Evolutionary conservation across 2,113 vertebrate genomes (phyloP).

Genomic region (Dunckerocampus dactyliophorus): DNA sequence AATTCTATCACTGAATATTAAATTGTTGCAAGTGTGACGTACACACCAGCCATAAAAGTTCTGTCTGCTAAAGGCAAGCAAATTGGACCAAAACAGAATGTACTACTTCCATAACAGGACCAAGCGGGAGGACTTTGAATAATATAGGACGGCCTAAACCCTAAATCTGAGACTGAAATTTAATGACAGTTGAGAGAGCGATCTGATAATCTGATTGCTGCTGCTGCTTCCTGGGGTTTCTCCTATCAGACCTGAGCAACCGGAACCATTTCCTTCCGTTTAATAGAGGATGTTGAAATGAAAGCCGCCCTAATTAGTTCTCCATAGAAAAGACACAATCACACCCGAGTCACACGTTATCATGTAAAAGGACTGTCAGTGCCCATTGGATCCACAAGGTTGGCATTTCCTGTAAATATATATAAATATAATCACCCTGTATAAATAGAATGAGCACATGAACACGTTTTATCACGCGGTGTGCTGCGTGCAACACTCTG

Average conservation of each 20-base stretch:
- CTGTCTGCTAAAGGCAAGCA: too few relatives aligned
- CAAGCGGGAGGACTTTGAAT: background rate
- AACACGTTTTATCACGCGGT: conserved; percentile 34
- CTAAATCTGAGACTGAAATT: background rate
- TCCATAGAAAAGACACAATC: background rate
- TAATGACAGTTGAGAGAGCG: conserved; percentile 11
- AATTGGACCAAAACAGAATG: background rate
- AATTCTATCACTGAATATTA: conserved; percentile 13
- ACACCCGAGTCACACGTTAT: background rate
- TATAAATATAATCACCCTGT: conserved; percentile 28
- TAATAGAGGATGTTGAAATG: conserved; percentile 7
- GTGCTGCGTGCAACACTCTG: conserved; percentile 29
- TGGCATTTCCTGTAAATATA: conserved; percentile 47
- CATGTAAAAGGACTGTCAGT: background rate
- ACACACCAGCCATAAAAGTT: background rate
- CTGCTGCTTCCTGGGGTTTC: conserved; percentile 15
- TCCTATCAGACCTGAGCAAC: conserved; percentile 11
- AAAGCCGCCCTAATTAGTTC: conserved; percentile 18
- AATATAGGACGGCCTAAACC: background rate
- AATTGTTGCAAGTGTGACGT: conserved; percentile 2
- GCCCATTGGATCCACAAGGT: conserved; percentile 2
- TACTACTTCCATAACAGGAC: background rate
- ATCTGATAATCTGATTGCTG: conserved; percentile 18
- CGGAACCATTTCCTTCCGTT: conserved; percentile 14
- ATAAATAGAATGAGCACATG: conserved; percentile 29